A percentile compares a stretch with the other conserved stretches of the same genome.
Evolutionary conservation across 2,797 vertebrate genomes (phyloP).

Genomic region (Galagoides demidoff): DNA sequence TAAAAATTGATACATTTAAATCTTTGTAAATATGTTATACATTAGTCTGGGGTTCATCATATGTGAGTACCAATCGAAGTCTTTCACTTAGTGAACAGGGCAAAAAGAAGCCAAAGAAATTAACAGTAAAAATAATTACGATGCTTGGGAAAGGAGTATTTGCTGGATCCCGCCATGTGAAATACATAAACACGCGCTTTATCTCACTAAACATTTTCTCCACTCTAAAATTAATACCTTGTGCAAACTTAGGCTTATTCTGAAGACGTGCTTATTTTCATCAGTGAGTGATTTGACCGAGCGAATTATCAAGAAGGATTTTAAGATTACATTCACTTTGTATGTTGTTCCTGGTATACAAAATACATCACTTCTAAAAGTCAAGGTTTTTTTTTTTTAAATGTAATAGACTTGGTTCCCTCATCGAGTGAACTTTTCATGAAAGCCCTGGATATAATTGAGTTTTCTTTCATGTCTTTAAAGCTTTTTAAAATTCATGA

Average conservation of each 20-base stretch:
- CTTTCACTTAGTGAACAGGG: neutral
- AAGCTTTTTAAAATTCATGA: conserved; percentile 90
- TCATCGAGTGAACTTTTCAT: conserved; percentile 84
- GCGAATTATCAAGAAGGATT: conserved; percentile 74
- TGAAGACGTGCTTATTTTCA: conserved; percentile 63
- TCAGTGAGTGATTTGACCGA: conserved; percentile 76
- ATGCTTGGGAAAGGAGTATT: conserved; percentile 65
- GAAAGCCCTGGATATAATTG: conserved; percentile 86
- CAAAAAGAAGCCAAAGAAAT: neutral
- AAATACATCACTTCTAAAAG: conserved; percentile 82
- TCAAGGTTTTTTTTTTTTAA: conserved; percentile 53
- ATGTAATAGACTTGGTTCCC: conserved; percentile 79
- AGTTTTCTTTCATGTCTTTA: conserved; percentile 88
- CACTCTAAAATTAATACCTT: conserved; percentile 71
- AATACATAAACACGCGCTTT: conserved; percentile 58
- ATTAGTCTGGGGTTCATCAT: neutral
- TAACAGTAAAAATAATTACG: conserved; percentile 66
- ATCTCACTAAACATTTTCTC: conserved; percentile 64
- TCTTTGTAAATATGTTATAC: neutral
- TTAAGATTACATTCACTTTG: conserved; percentile 79
- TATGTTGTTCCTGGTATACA: conserved; percentile 76
- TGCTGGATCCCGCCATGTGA: conserved; percentile 67
- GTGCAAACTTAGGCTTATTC: conserved; percentile 65
- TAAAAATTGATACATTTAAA: conserved; percentile 37
- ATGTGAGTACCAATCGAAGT: neutral